These are phyloP conservation scores for Eudyptes chrysolophus DNA, from an alignment of 2,113 vertebrate species.

Conservation along the genomic window DNA sequence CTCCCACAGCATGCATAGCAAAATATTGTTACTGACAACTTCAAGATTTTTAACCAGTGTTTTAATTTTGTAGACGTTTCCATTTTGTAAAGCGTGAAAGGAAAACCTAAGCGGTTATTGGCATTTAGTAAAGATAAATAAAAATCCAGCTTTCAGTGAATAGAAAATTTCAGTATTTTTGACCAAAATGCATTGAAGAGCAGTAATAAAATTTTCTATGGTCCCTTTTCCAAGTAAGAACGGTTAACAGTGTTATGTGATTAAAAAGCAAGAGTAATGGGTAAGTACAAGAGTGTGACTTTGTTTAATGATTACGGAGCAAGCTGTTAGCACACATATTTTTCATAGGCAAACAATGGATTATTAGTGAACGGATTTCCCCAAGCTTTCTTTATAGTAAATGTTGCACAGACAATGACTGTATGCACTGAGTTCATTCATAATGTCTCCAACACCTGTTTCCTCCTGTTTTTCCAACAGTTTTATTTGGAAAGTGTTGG, in stretches of 20 bases:
- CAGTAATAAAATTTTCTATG: not conserved
- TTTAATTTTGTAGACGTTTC: not conserved
- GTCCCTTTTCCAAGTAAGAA: not conserved
- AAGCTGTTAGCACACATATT: constrained; percentile 21
- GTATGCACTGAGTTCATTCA: constrained; percentile 62
- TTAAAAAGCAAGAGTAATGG: constrained; percentile 30
- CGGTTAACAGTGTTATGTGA: not conserved
- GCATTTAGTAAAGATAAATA: not conserved
- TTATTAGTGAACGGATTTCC: constrained; percentile 70
- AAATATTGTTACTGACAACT: not conserved
- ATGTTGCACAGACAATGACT: constrained; percentile 29
- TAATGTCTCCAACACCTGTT: constrained; percentile 79
- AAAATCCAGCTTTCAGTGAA: not conserved
- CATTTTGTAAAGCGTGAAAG: not conserved
- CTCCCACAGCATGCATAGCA: not conserved
- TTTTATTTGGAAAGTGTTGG: constrained; percentile 1
- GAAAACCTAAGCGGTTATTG: not conserved
- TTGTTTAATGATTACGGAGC: not conserved
- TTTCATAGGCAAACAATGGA: constrained; percentile 63
- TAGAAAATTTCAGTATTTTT: not conserved
- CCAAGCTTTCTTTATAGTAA: constrained; percentile 68
- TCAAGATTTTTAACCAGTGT: not conserved
- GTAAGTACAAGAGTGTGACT: not conserved
- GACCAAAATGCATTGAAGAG: not conserved
- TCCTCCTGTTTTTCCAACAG: constrained; percentile 72